Conservation (phyloP, 2,888 invertebrate species). For the Entomobrya proxima region DNA sequence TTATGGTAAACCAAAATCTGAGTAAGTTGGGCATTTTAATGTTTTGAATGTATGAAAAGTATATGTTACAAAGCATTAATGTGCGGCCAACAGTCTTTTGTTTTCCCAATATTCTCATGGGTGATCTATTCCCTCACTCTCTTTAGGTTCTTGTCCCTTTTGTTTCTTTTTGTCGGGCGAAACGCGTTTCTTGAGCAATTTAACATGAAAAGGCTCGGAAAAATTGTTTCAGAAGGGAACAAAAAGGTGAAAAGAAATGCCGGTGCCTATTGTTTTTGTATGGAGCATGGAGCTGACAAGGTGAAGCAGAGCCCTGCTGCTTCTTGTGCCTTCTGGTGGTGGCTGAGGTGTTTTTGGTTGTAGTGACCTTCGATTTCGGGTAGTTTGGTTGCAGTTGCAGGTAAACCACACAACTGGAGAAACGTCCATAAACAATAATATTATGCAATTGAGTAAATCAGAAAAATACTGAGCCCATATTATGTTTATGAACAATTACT, state of each 20-base stretch:
- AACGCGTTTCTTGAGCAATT: constrained; percentile 55
- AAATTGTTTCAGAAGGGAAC: constrained; percentile 45
- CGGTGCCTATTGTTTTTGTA: constrained; percentile 13
- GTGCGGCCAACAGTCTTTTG: constrained; percentile 8
- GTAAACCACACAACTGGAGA: neutral
- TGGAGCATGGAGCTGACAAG: constrained; percentile 6
- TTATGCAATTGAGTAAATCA: too few relatives aligned
- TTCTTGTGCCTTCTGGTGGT: constrained; percentile 13
- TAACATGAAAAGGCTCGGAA: constrained; percentile 55
- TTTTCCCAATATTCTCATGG: constrained; percentile 45
- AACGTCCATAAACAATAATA: neutral
- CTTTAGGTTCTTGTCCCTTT: neutral
- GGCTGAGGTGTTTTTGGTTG: neutral
- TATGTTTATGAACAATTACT: too few relatives aligned
- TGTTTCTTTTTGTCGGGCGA: constrained; percentile 59
- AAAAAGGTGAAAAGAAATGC: constrained; percentile 30
- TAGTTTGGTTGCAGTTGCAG: too few relatives aligned
- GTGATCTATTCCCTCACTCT: constrained; percentile 50
- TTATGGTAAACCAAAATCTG: constrained; percentile 41
- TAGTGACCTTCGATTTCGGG: neutral
- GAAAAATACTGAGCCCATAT: too few relatives aligned
- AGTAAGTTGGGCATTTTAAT: neutral
- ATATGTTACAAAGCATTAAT: neutral
- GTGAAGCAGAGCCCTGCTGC: constrained; percentile 38
- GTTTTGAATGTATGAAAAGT: neutral